phyloP scores from a whole-genome alignment of 2,113 vertebrate species.

The Cyanoramphus novaezelandiae region DNA sequence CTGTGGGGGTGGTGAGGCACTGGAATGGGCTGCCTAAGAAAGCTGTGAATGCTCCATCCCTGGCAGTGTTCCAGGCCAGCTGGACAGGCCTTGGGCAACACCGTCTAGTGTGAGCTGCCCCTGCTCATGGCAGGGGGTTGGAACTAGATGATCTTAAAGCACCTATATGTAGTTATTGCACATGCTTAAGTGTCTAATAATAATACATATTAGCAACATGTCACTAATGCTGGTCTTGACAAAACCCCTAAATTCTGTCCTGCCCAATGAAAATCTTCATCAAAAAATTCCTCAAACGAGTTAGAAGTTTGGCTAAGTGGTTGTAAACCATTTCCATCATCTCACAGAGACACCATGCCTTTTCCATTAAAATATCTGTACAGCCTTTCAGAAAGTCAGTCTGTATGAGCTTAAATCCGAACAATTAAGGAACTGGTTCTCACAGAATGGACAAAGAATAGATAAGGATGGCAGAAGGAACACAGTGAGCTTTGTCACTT shows the following conservation, averaged over 20 bases:
- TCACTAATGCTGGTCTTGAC: background rate
- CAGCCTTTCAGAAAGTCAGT: conserved; percentile 3
- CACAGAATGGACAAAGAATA: background rate
- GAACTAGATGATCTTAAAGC: background rate
- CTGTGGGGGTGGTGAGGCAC: background rate
- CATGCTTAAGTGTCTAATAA: background rate
- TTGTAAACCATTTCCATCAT: background rate
- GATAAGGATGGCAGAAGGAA: conserved; percentile 16
- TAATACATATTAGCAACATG: background rate
- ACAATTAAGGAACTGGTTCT: conserved; percentile 1
- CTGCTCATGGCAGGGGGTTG: background rate
- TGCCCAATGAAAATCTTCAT: background rate
- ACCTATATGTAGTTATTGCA: background rate
- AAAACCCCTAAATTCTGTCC: background rate
- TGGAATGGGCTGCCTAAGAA: background rate
- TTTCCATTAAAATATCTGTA: background rate
- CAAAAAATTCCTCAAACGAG: background rate
- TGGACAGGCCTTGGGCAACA: background rate
- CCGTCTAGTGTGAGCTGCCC: background rate
- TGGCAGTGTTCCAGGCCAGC: background rate
- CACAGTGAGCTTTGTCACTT: background rate
- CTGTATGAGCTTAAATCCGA: background rate
- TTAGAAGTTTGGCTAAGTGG: background rate
- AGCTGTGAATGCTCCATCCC: background rate
- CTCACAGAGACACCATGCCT: background rate